Evolutionary conservation across 2,797 vertebrate genomes (phyloP), one percentile per base, ranked within the genome.

Genomic region (Tachyglossus aculeatus): DNA sequence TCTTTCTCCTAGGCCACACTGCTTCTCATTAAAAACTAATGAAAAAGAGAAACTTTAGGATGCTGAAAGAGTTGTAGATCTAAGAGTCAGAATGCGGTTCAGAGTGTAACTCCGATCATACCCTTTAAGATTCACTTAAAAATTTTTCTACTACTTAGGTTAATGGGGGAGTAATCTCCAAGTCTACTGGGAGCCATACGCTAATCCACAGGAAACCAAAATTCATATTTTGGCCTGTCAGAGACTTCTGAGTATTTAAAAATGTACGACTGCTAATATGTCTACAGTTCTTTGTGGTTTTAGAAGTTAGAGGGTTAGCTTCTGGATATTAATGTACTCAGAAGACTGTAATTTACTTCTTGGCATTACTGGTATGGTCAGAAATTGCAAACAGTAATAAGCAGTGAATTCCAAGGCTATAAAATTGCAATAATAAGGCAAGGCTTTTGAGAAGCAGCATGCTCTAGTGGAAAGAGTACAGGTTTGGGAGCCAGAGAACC

Each of bases 341-440:
- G 43, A 70, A 76, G 44, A 69, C 31, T 45, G 3, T 65, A 80
- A 85, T 68, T 64, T 61, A 80, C 31, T 81, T 64, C 55, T 61
- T 73, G 64, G 47, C 37, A 86, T 62, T 53, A 51, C 32, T 62
- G 34, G 7, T 18, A 61, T 52, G 70, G 50, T 67, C 78, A 82
- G 47, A 39, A 82, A 71, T 76, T 64, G 58, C 50, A 77, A 74
- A 60, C 12, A 69, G 43, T 53, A 74, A 78, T 78, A 77, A 87
- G 40, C 1, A 0, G 13, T 69, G 48, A 71, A 31, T 13, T 24
- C 58, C 33, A 44, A 76, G 63, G 80, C 67, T 60, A 44, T 71
- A 57, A 37, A 0, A 0, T 24, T 27, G 37, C 48, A 74, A 27
- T 75, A 22, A 60, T 65, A 18, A 74, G 36, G 32, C 70, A 48